phyloP scores from a whole-genome alignment of 2,797 vertebrate species.

The Psittacula echo region DNA sequence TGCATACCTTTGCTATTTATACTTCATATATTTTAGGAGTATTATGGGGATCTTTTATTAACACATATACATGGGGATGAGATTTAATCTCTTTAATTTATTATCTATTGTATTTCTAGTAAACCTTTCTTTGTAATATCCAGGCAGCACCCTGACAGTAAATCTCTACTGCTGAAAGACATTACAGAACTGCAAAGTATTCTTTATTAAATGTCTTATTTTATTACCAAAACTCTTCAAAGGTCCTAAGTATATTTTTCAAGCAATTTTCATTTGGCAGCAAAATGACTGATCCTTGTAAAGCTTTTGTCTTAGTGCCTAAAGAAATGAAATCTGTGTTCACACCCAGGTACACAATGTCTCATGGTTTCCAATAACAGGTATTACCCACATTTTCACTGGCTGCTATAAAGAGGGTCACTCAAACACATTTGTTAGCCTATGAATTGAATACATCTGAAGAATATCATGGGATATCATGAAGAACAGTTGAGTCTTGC shows the following conservation, averaged over 20 bases:
- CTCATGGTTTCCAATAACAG: not conserved
- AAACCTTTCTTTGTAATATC: slow-evolving; percentile 33
- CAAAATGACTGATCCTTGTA: not conserved
- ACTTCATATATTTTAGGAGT: slow-evolving; percentile 13
- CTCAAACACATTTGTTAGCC: not conserved
- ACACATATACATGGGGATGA: not conserved
- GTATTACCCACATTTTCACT: not conserved
- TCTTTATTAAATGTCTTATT: slow-evolving; percentile 39
- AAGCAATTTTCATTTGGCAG: slow-evolving; percentile 3
- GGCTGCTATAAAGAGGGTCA: not conserved
- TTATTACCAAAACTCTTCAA: slow-evolving; percentile 48
- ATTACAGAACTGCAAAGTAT: not conserved
- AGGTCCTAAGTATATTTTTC: slow-evolving; percentile 31
- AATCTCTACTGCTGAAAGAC: slow-evolving; percentile 25
- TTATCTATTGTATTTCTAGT: slow-evolving; percentile 42
- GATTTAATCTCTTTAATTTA: slow-evolving; percentile 58
- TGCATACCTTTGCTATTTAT: not conserved
- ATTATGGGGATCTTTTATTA: slow-evolving; percentile 48
- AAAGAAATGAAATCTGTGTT: slow-evolving; percentile 10
- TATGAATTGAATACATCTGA: not conserved
- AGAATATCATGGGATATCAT: not conserved
- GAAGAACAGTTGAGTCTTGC: not conserved
- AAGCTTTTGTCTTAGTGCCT: slow-evolving; percentile 30
- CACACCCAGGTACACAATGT: not conserved
- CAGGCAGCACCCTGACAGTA: not conserved